Evolutionary conservation across 2,888 invertebrate genomes (phyloP).

Genomic region (Dynastes tityus): DNA sequence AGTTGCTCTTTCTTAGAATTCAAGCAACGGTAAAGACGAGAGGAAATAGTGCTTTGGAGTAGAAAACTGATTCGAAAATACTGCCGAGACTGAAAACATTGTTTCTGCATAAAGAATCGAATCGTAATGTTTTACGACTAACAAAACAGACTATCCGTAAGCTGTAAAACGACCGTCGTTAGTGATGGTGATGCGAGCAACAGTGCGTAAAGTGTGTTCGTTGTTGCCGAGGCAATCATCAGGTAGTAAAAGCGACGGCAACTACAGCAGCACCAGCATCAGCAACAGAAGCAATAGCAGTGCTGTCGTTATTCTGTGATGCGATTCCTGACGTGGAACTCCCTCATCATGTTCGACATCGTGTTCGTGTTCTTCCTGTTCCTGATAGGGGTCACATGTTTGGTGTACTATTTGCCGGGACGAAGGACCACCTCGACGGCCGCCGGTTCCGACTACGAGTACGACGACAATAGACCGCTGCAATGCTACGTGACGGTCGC

Average conservation of each 20-base stretch:
- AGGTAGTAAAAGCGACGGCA: no score
- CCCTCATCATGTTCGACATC: conserved; percentile 90
- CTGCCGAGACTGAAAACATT: neutral
- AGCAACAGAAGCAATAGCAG: neutral
- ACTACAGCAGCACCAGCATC: neutral
- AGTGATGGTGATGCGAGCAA: conserved; percentile 10
- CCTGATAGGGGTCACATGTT: conserved; percentile 86
- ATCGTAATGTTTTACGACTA: no score
- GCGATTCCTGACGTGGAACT: conserved; percentile 90
- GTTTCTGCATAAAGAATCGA: neutral
- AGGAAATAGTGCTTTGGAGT: no score
- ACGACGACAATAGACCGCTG: conserved; percentile 70
- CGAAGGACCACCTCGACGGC: conserved; percentile 55
- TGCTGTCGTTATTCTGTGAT: conserved; percentile 72
- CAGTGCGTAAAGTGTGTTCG: conserved; percentile 55
- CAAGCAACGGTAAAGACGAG: no score
- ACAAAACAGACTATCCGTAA: neutral
- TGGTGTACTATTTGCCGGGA: conserved; percentile 87
- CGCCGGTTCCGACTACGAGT: conserved; percentile 61
- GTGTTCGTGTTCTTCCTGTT: conserved; percentile 91
- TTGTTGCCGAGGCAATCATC: neutral
- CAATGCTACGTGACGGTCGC: conserved; percentile 68
- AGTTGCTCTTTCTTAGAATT: no score
- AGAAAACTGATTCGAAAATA: neutral
- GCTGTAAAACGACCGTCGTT: neutral